phyloP scores from a whole-genome alignment of 2,888 invertebrate genomes.

The Lycocerus yunnanus region DNA sequence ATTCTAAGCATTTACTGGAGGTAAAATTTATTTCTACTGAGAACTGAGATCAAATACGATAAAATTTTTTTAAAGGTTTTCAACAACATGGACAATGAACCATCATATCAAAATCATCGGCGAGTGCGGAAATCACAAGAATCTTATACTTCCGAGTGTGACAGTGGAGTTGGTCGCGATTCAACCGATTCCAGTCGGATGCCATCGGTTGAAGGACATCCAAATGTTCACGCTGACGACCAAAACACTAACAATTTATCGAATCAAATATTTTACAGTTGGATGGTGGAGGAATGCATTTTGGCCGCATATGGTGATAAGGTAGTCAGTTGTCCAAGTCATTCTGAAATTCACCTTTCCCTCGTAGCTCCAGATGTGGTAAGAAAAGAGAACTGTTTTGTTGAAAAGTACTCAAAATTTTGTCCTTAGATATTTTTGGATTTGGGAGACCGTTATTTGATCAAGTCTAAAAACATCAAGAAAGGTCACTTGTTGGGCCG shows the following conservation, averaged over 20 bases:
- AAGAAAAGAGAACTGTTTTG: constrained; percentile 44
- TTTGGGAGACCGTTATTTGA: constrained; percentile 78
- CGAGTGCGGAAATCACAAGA: constrained; percentile 66
- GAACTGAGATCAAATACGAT: neutral
- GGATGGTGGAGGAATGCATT: constrained; percentile 97
- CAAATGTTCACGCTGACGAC: constrained; percentile 54
- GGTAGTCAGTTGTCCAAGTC: constrained; percentile 75
- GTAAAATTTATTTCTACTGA: constrained; percentile 24
- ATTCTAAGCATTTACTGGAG: constrained; percentile 37
- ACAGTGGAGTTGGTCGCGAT: constrained; percentile 87
- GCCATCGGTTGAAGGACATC: constrained; percentile 81
- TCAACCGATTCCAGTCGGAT: constrained; percentile 79
- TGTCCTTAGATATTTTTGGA: constrained; percentile 77
- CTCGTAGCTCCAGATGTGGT: constrained; percentile 93
- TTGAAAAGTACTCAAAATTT: neutral
- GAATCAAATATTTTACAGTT: constrained; percentile 64
- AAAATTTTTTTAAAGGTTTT: constrained; percentile 9
- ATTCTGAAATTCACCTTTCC: constrained; percentile 74
- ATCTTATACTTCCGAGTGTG: constrained; percentile 80
- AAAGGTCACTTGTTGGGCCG: constrained; percentile 81
- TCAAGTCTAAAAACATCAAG: constrained; percentile 81
- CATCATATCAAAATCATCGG: constrained; percentile 29
- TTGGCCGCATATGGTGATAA: constrained; percentile 79
- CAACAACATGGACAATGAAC: constrained; percentile 19
- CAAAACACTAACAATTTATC: constrained; percentile 36